These are phyloP conservation scores for Lithophane ornitopus DNA, from an alignment of 2,888 invertebrate genomes.

Conservation along the genomic window DNA sequence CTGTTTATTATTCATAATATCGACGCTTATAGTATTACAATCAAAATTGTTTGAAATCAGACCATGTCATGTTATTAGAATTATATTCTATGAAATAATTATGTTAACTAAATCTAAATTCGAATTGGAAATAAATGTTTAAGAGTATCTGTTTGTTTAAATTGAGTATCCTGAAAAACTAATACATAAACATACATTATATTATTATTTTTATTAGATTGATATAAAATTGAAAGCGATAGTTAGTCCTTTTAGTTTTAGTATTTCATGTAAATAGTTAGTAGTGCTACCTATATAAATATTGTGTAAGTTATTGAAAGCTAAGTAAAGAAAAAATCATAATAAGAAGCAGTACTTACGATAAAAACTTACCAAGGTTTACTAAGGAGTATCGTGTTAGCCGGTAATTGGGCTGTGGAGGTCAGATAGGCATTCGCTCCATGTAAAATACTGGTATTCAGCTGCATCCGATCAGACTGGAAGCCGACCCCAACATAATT, in stretches of 20 bases:
- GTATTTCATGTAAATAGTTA: no score
- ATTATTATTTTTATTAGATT: neutral
- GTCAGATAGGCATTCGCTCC: neutral
- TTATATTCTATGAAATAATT: neutral
- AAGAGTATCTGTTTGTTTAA: slow-evolving; percentile 18
- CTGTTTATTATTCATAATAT: slow-evolving; percentile 15
- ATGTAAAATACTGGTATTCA: neutral
- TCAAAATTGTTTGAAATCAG: slow-evolving; percentile 31
- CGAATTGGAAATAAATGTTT: slow-evolving; percentile 57
- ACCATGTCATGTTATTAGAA: slow-evolving; percentile 20
- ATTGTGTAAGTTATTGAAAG: no score
- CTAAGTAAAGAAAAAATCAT: neutral
- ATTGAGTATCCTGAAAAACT: neutral
- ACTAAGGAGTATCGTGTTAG: neutral
- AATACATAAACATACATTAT: neutral
- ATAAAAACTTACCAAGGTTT: neutral
- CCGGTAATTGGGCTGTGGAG: neutral
- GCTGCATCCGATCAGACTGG: neutral
- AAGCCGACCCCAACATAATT: neutral
- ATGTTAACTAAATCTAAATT: slow-evolving; percentile 28
- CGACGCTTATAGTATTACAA: slow-evolving; percentile 15
- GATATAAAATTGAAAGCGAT: no score
- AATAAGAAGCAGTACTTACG: neutral
- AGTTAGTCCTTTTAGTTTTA: no score
- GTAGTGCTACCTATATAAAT: no score